phyloP scores from a whole-genome alignment of 2,888 invertebrate species.

The Pollenia angustigena region DNA sequence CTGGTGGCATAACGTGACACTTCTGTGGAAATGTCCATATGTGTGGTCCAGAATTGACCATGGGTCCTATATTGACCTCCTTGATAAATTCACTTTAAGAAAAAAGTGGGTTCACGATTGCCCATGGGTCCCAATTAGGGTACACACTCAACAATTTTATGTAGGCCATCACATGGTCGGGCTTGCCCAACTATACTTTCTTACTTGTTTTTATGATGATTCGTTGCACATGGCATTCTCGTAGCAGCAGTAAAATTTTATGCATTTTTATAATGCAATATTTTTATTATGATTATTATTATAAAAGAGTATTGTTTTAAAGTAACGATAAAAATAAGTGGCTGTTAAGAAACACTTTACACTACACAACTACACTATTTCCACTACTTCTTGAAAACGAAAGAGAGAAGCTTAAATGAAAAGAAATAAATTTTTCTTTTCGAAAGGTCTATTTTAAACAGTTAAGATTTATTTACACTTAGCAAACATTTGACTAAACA shows the following conservation, averaged over 20 bases:
- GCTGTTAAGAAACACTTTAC: slow-evolving; percentile 13
- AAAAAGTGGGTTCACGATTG: no score
- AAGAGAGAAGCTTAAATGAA: not conserved
- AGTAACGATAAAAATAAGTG: slow-evolving; percentile 33
- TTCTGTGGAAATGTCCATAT: no score
- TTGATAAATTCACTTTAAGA: no score
- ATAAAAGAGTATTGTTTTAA: slow-evolving; percentile 39
- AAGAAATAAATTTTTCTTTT: not conserved
- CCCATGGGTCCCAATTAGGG: no score
- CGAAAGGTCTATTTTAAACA: not conserved
- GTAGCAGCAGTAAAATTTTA: slow-evolving; percentile 67
- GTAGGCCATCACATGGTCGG: no score
- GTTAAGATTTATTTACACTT: no score
- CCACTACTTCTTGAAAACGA: not conserved
- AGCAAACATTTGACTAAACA: no score
- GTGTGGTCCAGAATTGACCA: no score
- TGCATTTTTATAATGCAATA: slow-evolving; percentile 61
- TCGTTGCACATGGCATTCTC: slow-evolving; percentile 29
- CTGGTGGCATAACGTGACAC: no score
- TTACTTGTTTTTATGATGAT: slow-evolving; percentile 38
- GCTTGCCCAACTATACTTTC: no score
- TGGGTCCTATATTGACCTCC: no score
- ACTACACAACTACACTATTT: not conserved
- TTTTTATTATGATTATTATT: slow-evolving; percentile 33
- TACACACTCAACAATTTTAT: no score